Evolutionary conservation across 2,888 invertebrate species (phyloP), one percentile per base, ranked within the genome.

Genomic region (Ophioninae sp.): DNA sequence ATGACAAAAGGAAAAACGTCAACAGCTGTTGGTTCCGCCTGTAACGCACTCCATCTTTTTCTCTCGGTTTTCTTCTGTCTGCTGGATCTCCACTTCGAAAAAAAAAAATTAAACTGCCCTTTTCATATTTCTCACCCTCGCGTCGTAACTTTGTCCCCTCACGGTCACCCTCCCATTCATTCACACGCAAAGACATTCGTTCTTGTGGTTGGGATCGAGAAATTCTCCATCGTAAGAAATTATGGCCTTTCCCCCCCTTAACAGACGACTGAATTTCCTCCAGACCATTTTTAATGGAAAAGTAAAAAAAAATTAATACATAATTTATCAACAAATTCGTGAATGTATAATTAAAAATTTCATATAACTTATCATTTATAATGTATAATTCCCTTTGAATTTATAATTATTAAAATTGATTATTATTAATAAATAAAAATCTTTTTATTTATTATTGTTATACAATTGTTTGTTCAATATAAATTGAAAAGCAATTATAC

Each of bases 1-100:
- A 56, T 67, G 30, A 67, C 59, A 59, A 67, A 73, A 57, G 79
- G 73, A 79, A 23, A 57, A 41, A 79, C 65, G 79, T 13, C 65
- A 73, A 65, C 79, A 79, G 79, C 79, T 73, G 72, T 56, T 73
- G 61, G 56, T 73, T 23, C 59, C 79, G 44, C 64, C 21, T 37
- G 50, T 21, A 41, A 56, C 30, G 30, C 50, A 64, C 62, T 21
- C 44, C n/a, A 23, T n/a, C 59, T 59, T 23, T 23, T 6, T 59
- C 20, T 37, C n/a, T 20, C 21, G 7, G 20, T 6, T 7, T 59
- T 7, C 62, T 61, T 61, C 30, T 7, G n/a, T 3, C n/a, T n/a
- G 30, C 5, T 56, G 23, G 30, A 50, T 56, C 6, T 30, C 17
- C 23, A 30, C 21, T 39, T n/a, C 6, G 7, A 57, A 23, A 57